These are phyloP conservation scores for Echinops telfairi DNA, from an alignment of 2,113 vertebrate species.

Conservation along the genomic window DNA sequence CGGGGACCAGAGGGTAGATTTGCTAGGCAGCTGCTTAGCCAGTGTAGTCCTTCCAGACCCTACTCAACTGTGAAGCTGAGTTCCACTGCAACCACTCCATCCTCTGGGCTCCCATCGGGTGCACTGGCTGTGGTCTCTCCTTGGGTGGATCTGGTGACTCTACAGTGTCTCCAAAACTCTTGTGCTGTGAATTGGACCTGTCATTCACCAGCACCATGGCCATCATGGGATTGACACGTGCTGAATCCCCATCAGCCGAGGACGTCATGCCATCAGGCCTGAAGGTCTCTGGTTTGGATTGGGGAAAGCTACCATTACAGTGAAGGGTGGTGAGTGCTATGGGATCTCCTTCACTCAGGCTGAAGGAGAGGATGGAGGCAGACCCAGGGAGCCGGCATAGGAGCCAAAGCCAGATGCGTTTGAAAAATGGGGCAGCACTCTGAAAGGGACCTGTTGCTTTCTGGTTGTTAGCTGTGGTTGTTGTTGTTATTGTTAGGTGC, in stretches of 20 bases:
- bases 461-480: background rate
- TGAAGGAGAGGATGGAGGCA: accelerated
- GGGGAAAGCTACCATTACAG: background rate
- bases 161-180: accelerated
- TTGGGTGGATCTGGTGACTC: background rate
- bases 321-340: background rate
- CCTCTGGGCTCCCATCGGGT: background rate
- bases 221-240: background rate
- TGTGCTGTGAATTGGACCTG: background rate
- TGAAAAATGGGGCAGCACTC: background rate
- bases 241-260: background rate
- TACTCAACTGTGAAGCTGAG: accelerated
- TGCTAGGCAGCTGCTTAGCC: background rate
- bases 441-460: background rate
- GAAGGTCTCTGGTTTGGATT: background rate
- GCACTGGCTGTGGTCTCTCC: background rate
- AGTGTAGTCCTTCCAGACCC: background rate
- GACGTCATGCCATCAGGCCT: accelerated
- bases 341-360: background rate
- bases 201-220: background rate
- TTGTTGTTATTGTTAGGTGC: too few species aligned
- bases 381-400: too few species aligned
- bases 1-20: background rate
- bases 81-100: background rate
- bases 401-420: background rate